These are phyloP conservation scores for Ophion ellenae DNA, from an alignment of 2,888 invertebrate genomes.

Conservation along the genomic window DNA sequence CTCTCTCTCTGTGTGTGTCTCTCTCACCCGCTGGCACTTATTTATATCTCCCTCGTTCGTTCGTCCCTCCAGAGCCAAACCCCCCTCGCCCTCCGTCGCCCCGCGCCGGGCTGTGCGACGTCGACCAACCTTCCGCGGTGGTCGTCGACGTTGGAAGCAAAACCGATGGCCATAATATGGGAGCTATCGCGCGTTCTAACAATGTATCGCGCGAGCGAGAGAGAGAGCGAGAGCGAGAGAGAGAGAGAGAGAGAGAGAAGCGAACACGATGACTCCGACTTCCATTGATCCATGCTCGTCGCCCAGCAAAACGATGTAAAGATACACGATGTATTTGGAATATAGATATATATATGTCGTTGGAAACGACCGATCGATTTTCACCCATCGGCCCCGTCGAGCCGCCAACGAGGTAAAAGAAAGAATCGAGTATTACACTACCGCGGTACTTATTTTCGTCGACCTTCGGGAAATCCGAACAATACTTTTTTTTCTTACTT, in stretches of 20 bases:
- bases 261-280: conserved; percentile 40
- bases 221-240: conserved; percentile 16
- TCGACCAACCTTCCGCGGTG: conserved; percentile 11
- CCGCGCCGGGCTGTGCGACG: too few species aligned
- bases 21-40: conserved; percentile 43
- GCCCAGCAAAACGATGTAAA: conserved; percentile 36
- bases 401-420: not conserved
- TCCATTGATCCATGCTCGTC: conserved; percentile 60
- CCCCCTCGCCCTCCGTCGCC: conserved; percentile 7
- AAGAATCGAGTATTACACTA: conserved; percentile 1
- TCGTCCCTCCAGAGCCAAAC: conserved; percentile 26
- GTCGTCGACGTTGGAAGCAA: conserved; percentile 36
- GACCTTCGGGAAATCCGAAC: conserved; percentile 45
- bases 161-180: conserved; percentile 22
- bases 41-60: conserved; percentile 59
- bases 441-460: conserved; percentile 55
- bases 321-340: not conserved
- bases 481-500: conserved; percentile 1
- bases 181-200: not conserved
- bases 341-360: not conserved
- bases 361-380: not conserved
- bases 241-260: conserved; percentile 11
- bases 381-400: not conserved
- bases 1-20: conserved; percentile 23
- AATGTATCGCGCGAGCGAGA: conserved; percentile 23